Base-by-base conservation (phyloP, 2,888 invertebrate species). In the Sesia apiformis region DNA sequence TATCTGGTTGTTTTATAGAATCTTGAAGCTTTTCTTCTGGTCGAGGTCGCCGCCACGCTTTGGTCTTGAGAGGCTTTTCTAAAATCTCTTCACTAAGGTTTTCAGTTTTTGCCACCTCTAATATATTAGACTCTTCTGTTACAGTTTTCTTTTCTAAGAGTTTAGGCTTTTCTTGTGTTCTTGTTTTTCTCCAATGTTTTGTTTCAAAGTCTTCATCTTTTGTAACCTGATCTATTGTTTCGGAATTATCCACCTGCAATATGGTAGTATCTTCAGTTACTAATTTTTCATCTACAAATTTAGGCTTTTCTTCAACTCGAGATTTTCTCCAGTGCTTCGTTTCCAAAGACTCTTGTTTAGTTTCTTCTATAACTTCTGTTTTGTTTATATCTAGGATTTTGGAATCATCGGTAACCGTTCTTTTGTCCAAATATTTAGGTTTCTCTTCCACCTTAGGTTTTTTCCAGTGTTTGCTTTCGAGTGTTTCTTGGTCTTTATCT, bases 71-170 rank as follows among this genome's bases (percentile, higher is more conserved):
- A n/a, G 39, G 7, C 40, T 51, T 49, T 56, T 57, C 56, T 50
- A 59, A 5, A 49, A 54, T 56, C 23, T 49, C 4, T 52, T 56
- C 54, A 42, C 60, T 54, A 5, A 49, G 43, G n/a, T 1, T 52
- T 52, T 59, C 53, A 38, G n/a, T 39, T 55, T 58, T 54, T 4
- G 52, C 51, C 38, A 53, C 49, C 39, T 54, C 40, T 3, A 57
- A 38, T 61, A 91, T 65, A 40, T 84, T 79, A 71, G 91, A 91
- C 69, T 92, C 91, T 40, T 53, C 68, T 5, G 74, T 59, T 49
- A 69, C 53, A 3, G 64, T 61, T 49, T 55, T 61, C 40, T 77
- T 65, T 38, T 74, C 70, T 38, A 8, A 66, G 38, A 53, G 57
- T 53, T 23, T 55, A 4, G 58, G 53, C 4, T 57, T 60, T 40